Evolutionary conservation across 1,140 invertebrate genomes (phyloP).

Genomic region (Lamellibrachia luymesi): DNA sequence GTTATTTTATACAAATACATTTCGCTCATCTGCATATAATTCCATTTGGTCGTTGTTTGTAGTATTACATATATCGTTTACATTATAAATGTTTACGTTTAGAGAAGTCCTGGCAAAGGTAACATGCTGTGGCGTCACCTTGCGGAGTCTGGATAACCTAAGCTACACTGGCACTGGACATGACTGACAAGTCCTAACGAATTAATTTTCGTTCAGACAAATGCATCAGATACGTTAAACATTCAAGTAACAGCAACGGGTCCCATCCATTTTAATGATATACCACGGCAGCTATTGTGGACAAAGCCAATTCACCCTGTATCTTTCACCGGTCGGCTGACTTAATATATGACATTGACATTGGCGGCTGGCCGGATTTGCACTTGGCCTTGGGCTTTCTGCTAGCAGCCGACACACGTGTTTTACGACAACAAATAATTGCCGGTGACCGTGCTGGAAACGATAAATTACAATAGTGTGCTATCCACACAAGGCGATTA

Average conservation of each 20-base stretch:
- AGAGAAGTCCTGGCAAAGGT: no score
- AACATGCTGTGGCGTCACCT: neutral
- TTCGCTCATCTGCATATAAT: no score
- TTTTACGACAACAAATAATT: neutral
- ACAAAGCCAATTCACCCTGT: neutral
- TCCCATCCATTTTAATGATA: neutral
- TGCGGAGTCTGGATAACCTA: neutral
- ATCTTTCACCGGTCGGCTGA: neutral
- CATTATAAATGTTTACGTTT: no score
- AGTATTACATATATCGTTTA: no score
- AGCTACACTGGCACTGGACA: neutral
- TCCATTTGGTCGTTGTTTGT: no score
- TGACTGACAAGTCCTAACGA: neutral
- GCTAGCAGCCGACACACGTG: neutral
- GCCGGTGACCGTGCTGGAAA: neutral
- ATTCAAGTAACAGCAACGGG: neutral
- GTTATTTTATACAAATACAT: no score
- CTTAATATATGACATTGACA: neutral
- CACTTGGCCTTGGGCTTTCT: neutral
- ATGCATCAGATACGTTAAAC: neutral
- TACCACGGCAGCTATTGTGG: neutral
- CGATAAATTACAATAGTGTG: neutral
- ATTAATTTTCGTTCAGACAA: neutral
- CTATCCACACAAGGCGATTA: neutral
- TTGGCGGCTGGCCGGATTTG: neutral